A percentile compares a stretch with the other conserved stretches of the same genome.
These are phyloP conservation scores for Hanleya hanleyi DNA, from an alignment of 2,888 invertebrate species.

Conservation along the genomic window DNA sequence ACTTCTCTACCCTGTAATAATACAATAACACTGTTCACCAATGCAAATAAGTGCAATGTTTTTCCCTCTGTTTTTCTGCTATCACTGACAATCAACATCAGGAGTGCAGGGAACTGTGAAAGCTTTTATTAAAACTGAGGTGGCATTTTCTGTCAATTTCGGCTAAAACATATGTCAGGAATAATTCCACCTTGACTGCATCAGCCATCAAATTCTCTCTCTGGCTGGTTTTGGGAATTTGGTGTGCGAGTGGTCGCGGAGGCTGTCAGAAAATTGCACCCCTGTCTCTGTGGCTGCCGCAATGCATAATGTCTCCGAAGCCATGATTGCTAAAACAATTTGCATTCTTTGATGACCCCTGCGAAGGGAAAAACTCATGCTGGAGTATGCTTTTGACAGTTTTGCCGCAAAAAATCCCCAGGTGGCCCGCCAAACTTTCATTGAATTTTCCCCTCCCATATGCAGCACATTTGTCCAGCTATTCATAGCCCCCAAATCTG, in stretches of 20 bases:
- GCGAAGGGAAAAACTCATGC: neutral
- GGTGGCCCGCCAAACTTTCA: neutral
- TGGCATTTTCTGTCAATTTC: neutral
- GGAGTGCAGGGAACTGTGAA: neutral
- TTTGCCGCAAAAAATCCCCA: neutral
- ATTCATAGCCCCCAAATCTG: neutral
- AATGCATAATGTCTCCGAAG: neutral
- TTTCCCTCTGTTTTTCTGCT: too few relatives aligned
- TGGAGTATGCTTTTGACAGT: slow-evolving; percentile 4
- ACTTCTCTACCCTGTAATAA: too few relatives aligned
- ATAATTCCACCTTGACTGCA: neutral
- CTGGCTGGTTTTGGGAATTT: neutral
- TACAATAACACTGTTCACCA: too few relatives aligned
- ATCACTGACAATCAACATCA: too few relatives aligned
- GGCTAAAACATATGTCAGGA: neutral
- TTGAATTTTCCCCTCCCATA: slow-evolving; percentile 3
- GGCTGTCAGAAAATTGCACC: neutral
- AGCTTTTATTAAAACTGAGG: neutral
- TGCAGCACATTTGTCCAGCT: neutral
- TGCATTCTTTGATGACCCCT: neutral
- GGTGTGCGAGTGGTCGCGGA: neutral
- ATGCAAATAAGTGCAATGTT: too few relatives aligned
- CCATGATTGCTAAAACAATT: slow-evolving; percentile 7
- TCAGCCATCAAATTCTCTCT: neutral
- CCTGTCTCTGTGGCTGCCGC: too few relatives aligned